These are phyloP conservation scores for Listronotus oregonensis DNA, from an alignment of 1,140 invertebrate species.

Conservation along the genomic window DNA sequence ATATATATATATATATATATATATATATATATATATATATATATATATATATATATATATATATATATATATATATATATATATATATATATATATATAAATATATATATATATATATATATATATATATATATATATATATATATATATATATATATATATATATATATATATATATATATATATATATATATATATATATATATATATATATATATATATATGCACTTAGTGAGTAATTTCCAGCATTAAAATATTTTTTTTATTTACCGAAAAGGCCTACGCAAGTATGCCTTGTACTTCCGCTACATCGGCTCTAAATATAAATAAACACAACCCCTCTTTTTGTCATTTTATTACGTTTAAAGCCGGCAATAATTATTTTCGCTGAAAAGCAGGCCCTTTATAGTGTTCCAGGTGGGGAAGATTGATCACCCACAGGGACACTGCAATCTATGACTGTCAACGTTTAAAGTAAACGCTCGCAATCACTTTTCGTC, in stretches of 20 bases:
- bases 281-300: too few relatives aligned
- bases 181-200: slow-evolving; percentile 18
- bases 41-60: too few relatives aligned
- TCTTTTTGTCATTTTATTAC: slow-evolving; percentile 31
- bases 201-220: slow-evolving; percentile 21
- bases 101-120: too few relatives aligned
- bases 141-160: slow-evolving; percentile 10
- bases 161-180: slow-evolving; percentile 21
- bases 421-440: slow-evolving; percentile 32
- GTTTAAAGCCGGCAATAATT: slow-evolving; percentile 27
- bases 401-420: slow-evolving; percentile 35
- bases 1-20: too few relatives aligned
- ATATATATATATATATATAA: too few relatives aligned
- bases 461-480: slow-evolving; percentile 39
- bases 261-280: too few relatives aligned
- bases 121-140: neutral
- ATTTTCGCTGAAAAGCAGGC: slow-evolving; percentile 17
- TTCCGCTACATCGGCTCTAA: neutral
- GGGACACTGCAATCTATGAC: slow-evolving; percentile 38
- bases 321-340: slow-evolving; percentile 19
- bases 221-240: slow-evolving; percentile 6
- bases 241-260: too few relatives aligned
- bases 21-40: too few relatives aligned
- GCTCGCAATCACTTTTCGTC: slow-evolving; percentile 37
- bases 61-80: too few relatives aligned